These are phyloP conservation scores for Phasia obesa DNA, from an alignment of 2,888 invertebrate genomes.

Conservation along the genomic window DNA sequence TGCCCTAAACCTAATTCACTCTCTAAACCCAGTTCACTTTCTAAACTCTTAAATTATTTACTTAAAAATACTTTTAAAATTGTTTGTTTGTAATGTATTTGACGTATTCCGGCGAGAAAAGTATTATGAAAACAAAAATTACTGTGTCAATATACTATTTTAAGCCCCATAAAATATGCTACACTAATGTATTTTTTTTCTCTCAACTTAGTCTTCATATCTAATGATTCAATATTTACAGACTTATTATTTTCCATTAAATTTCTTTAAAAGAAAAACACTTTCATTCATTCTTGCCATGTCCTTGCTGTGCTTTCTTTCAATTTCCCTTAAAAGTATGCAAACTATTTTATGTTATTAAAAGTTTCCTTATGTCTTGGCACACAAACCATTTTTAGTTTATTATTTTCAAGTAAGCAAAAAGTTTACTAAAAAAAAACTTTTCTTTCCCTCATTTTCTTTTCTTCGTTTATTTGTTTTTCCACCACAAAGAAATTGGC, in stretches of 20 bases:
- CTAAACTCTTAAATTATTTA: too few relatives aligned
- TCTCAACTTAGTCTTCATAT: not conserved
- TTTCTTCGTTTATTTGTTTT: not conserved
- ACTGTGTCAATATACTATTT: not conserved
- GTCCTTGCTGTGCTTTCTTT: not conserved
- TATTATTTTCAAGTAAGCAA: not conserved
- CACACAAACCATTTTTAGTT: conserved; percentile 14
- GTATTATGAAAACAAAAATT: too few relatives aligned
- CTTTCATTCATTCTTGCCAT: not conserved
- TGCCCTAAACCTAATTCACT: too few relatives aligned
- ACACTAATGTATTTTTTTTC: not conserved
- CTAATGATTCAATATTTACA: conserved; percentile 40
- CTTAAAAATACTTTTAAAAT: too few relatives aligned
- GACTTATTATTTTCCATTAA: conserved; percentile 7
- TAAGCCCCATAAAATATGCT: not conserved
- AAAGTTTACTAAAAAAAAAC: not conserved
- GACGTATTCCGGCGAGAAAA: too few relatives aligned
- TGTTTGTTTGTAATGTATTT: too few relatives aligned
- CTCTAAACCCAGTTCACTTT: too few relatives aligned
- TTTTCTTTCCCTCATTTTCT: not conserved
- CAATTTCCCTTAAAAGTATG: conserved; percentile 20
- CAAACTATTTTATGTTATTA: conserved; percentile 14
- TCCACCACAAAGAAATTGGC: conserved; percentile 21
- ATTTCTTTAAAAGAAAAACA: conserved; percentile 14
- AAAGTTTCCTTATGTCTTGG: conserved; percentile 8